Evolutionary conservation across 2,888 invertebrate species (phyloP), one percentile per base, ranked within the genome.

Genomic region (Germaria angustata): DNA sequence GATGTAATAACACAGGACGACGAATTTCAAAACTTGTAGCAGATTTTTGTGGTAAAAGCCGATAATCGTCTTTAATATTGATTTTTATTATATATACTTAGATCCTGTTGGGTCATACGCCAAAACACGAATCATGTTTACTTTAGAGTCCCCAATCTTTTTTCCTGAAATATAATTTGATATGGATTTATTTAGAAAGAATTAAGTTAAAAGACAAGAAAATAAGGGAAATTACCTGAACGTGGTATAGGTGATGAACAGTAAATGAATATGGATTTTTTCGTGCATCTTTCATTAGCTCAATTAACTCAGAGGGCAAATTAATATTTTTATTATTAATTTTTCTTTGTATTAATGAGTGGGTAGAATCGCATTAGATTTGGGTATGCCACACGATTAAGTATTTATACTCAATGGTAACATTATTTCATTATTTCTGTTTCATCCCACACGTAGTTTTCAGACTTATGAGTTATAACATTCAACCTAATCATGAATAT

Each of bases 61-160:
- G 57, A 44, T 44, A 63, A 20, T 63, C 5, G 34, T 63, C 63
- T 44, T 17, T 20, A 44, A 63, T 63, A 63, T 63, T 63, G 17
- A 17, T 44, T 63, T 63, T 63, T n/a, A n/a, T n/a, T n/a, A n/a
- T 22, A 22, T 17, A 44, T 44, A 6, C 8, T 17, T 44, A 17
- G 17, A 17, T 44, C 44, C 44, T 44, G 44, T 44, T 44, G 44
- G 44, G 6, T 63, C 63, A 1, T 63, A 63, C 6, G 28, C 63
- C 63, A 63, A 63, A 17, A 32, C 44, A 63, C 41, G 63, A 44
- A 63, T 44, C 44, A 63, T 46, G 28, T 32, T 63, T 6, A 63
- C 28, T 13, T 8, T 63, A 17, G 24, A 28, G 5, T 44, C 44
- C 2, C 63, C 63, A 28, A n/a, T 24, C 20, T 20, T 59, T 36